Base-by-base conservation (phyloP, 2,113 vertebrate species). In the Rhinolophus sinicus region DNA sequence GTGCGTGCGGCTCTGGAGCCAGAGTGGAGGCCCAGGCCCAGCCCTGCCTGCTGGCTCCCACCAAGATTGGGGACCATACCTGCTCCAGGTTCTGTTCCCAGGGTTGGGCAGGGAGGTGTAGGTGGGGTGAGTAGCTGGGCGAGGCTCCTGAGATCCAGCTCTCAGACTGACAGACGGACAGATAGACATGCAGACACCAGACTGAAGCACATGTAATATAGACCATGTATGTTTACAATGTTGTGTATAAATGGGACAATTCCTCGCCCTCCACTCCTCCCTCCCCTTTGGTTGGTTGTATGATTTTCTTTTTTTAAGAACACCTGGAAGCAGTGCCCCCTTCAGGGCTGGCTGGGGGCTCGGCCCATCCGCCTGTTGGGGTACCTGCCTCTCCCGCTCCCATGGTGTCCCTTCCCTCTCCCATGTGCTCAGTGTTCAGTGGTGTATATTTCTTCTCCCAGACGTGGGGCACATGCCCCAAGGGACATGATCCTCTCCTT, bases 201-300 rank as follows among this genome's bases (percentile, higher is more conserved):
- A 98, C 99, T 99, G 99, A 99, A 99, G 99, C 99, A 99, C 99
- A 99, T 99, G 99, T 99, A 99, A 99, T 99, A 99, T 99, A 99
- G 99, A 99, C 99, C 98, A 98, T 99, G 99, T 99, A 99, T 99
- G 99, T 99, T 99, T 99, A 99, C 99, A 99, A 99, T 99, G 99
- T 99, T 99, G 99, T 99, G 99, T 99, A 99, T 99, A 99, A 99
- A 99, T 99, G 99, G 99, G 99, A 99, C 99, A 99, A 98, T 99
- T 98, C 98, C 98, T 98, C 92, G 95, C 98, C 98, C 98, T 99
- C 98, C 98, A 1, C 62, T 40, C 56, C 9, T 56, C 5, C 47
- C 54, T 62, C 22, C 26, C 93, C 97, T 88, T 94, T 54, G 93
- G 96, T 99, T 99, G 99, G 96, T 99, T 99, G 99, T 99, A 99